These are phyloP conservation scores for Cyclopterus lumpus DNA, from an alignment of 2,797 vertebrate species.

Conservation along the genomic window DNA sequence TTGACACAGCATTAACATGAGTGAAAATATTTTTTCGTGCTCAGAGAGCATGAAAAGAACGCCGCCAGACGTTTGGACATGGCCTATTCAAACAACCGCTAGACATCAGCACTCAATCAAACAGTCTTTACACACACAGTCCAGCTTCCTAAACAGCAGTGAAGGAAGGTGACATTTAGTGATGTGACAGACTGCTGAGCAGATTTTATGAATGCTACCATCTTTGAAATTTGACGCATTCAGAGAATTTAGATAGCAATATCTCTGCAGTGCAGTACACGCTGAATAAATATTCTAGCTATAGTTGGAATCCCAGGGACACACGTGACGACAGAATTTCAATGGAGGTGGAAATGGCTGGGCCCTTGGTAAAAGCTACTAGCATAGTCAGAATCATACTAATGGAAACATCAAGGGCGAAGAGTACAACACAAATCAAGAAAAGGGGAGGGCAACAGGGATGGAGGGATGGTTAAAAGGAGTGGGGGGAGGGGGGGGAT, in stretches of 20 bases:
- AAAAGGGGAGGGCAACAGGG: constrained; percentile 21
- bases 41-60: constrained; percentile 72
- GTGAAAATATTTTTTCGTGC: constrained; percentile 82
- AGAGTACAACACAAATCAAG: constrained; percentile 70
- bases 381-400: constrained; percentile 34
- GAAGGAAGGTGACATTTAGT: background rate
- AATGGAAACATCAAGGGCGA: constrained; percentile 62
- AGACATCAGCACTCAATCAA: constrained; percentile 75
- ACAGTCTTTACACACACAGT: constrained; percentile 42
- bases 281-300: constrained; percentile 39
- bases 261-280: constrained; percentile 25
- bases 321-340: constrained; percentile 42
- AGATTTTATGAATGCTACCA: constrained; percentile 1
- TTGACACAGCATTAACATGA: constrained; percentile 82
- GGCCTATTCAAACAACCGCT: constrained; percentile 75
- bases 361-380: constrained; percentile 28
- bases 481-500: constrained; percentile 14
- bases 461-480: constrained; percentile 23
- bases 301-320: constrained; percentile 50
- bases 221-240: constrained; percentile 24
- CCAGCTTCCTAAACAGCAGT: constrained; percentile 27
- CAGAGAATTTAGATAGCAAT: constrained; percentile 2
- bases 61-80: constrained; percentile 66
- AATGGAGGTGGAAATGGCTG: constrained; percentile 35
- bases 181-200: constrained; percentile 5